These are phyloP conservation scores for Poecilia picta DNA, from an alignment of 2,797 vertebrate species.

Conservation along the genomic window DNA sequence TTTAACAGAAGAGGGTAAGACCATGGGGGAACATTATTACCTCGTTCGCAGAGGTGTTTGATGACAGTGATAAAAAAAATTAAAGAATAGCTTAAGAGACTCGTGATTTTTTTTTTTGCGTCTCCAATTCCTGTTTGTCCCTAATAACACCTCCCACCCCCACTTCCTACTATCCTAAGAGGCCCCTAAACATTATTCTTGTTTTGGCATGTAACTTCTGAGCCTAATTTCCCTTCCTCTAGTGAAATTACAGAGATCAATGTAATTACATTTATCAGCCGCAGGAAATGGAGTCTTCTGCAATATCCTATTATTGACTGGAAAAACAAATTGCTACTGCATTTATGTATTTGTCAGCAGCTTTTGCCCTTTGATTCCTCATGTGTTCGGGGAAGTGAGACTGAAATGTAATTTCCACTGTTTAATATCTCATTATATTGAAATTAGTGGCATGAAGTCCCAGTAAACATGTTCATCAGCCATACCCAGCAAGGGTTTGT, in stretches of 20 bases:
- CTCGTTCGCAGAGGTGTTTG: slow-evolving; percentile 25
- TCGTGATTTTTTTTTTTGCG: background rate
- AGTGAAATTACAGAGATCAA: slow-evolving; percentile 70
- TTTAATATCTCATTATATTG: slow-evolving; percentile 73
- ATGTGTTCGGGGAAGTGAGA: slow-evolving; percentile 59
- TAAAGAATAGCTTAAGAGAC: slow-evolving; percentile 14
- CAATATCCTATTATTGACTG: slow-evolving; percentile 61
- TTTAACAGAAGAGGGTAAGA: slow-evolving; percentile 41
- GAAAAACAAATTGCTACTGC: slow-evolving; percentile 61
- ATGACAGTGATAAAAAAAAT: slow-evolving; percentile 21
- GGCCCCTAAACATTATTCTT: slow-evolving; percentile 14
- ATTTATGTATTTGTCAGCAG: slow-evolving; percentile 60
- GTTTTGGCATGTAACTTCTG: slow-evolving; percentile 41
- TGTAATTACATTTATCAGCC: slow-evolving; percentile 69
- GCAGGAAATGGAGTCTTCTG: slow-evolving; percentile 64
- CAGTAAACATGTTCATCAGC: slow-evolving; percentile 63
- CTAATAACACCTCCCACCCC: background rate
- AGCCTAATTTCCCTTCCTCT: slow-evolving; percentile 61
- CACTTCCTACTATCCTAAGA: slow-evolving; percentile 1
- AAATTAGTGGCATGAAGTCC: slow-evolving; percentile 63
- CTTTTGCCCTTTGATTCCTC: slow-evolving; percentile 54
- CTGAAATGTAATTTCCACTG: slow-evolving; percentile 63
- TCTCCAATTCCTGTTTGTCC: slow-evolving; percentile 12
- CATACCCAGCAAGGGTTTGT: slow-evolving; percentile 33
- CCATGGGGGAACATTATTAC: slow-evolving; percentile 45